phyloP scores from a whole-genome alignment of 1,140 invertebrate genomes.

The Danaus melanippus region DNA sequence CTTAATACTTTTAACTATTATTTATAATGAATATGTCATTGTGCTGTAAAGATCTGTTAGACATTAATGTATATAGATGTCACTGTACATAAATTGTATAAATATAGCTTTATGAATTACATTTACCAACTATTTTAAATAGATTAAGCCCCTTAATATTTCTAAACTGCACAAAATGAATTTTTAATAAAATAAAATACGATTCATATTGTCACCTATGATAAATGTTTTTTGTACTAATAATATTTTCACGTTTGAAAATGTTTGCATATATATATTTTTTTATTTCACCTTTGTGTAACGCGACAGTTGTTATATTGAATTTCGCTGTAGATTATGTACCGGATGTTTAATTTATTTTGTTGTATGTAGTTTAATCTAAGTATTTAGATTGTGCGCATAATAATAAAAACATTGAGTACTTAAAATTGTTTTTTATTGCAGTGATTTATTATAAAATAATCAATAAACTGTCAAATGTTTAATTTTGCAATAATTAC shows the following conservation, averaged over 20 bases:
- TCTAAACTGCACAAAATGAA: conserved; percentile 21
- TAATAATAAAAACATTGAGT: conserved; percentile 62
- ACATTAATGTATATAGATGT: conserved; percentile 43
- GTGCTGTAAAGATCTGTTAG: conserved; percentile 43
- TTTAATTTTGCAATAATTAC: conserved; percentile 7
- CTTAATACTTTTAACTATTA: conserved; percentile 20
- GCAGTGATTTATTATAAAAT: too few species aligned
- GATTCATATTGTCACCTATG: background rate
- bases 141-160: conserved; percentile 16
- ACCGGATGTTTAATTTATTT: conserved; percentile 61
- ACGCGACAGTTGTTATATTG: conserved; percentile 25
- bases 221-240: background rate
- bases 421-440: conserved; percentile 22
- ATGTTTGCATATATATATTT: background rate
- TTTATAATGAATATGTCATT: conserved; percentile 24
- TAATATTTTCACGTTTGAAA: too few species aligned
- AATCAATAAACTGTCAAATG: background rate
- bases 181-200: conserved; percentile 6
- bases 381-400: conserved; percentile 67
- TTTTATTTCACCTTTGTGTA: conserved; percentile 6
- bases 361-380: conserved; percentile 53
- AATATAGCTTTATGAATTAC: conserved; percentile 33
- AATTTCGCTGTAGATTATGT: conserved; percentile 45
- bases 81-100: conserved; percentile 51
- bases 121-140: conserved; percentile 33